phyloP scores from a whole-genome alignment of 2,797 vertebrate species.

The Trachops cirrhosus region DNA sequence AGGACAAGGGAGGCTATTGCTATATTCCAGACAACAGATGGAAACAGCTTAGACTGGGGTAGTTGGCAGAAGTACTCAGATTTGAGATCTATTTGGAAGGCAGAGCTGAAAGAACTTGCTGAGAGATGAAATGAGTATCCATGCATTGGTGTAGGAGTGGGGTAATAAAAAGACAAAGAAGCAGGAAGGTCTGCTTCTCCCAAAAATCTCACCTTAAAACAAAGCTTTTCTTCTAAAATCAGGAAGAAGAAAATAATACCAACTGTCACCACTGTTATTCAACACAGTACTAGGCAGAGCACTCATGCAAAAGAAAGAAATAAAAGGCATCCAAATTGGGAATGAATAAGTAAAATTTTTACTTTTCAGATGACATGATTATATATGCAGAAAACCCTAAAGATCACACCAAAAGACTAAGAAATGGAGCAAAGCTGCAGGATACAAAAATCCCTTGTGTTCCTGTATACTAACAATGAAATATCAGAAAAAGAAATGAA shows the following conservation, averaged over 20 bases:
- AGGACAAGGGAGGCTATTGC: neutral
- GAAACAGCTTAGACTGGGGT: neutral
- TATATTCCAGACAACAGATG: neutral
- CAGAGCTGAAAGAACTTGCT: neutral
- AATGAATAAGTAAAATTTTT: neutral
- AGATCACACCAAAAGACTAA: neutral
- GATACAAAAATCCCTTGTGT: neutral
- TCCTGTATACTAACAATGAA: neutral
- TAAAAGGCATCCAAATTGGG: neutral
- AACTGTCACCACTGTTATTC: neutral
- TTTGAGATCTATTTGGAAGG: slow-evolving; percentile 19
- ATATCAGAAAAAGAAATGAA: neutral
- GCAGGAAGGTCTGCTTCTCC: neutral
- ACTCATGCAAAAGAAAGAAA: neutral
- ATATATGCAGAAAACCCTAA: neutral
- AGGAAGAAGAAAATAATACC: neutral
- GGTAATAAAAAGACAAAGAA: slow-evolving; percentile 13
- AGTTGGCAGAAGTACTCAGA: neutral
- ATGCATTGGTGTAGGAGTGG: neutral
- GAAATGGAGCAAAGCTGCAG: neutral
- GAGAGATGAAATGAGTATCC: neutral
- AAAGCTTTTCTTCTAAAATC: neutral
- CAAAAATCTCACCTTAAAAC: neutral
- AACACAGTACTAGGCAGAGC: neutral
- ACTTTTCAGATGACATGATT: neutral